A percentile compares a stretch with the other conserved stretches of the same genome.
Evolutionary conservation across 2,113 vertebrate species (phyloP).

Genomic region (Panurus biarmicus): DNA sequence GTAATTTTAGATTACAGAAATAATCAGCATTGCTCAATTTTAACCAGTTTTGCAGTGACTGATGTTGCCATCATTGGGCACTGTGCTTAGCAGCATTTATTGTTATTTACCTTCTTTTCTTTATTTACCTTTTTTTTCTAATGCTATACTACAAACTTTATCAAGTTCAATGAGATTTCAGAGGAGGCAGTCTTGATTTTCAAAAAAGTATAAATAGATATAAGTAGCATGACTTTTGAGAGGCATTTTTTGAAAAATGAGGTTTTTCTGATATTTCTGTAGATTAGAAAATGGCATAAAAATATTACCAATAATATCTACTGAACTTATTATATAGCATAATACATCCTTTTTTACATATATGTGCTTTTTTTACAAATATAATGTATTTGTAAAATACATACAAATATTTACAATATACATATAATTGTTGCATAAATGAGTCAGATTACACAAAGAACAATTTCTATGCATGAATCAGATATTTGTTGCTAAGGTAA

Average conservation of each 20-base stretch:
- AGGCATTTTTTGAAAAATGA: background rate
- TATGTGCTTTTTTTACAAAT: background rate
- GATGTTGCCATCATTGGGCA: fast-evolving
- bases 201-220: background rate
- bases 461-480: background rate
- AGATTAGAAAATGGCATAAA: background rate
- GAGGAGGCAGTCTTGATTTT: background rate
- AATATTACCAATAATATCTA: background rate
- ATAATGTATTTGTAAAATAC: no score
- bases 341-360: background rate
- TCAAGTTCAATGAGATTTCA: background rate
- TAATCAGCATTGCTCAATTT: background rate
- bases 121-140: background rate
- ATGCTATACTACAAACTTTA: background rate
- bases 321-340: background rate
- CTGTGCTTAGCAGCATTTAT: background rate
- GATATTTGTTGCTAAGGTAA: background rate
- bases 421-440: background rate
- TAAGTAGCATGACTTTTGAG: background rate
- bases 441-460: background rate
- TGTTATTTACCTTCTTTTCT: background rate
- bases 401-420: no score
- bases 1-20: background rate
- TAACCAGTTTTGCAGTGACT: background rate
- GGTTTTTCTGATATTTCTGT: background rate